Evolutionary conservation across 2,888 invertebrate species (phyloP).

Genomic region (Teleiodes luculella): DNA sequence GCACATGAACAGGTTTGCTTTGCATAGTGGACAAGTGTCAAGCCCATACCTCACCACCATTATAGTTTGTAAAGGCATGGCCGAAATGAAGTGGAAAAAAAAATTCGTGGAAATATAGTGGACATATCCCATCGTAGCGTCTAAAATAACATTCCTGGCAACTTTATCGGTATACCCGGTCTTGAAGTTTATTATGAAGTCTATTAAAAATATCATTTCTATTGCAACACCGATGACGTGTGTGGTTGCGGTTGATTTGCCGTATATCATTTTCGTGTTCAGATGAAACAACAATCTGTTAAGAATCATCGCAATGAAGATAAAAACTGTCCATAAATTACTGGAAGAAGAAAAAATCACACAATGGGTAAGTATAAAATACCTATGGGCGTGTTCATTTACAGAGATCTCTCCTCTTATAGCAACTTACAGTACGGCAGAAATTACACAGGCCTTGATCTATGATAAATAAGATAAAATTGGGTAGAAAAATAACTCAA

Average conservation of each 20-base stretch:
- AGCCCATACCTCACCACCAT: slow-evolving; percentile 33
- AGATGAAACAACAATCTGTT: slow-evolving; percentile 28
- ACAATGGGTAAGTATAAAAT: no score
- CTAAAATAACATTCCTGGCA: slow-evolving; percentile 27
- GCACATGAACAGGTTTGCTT: slow-evolving; percentile 28
- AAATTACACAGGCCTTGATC: no score
- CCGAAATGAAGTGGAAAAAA: slow-evolving; percentile 33
- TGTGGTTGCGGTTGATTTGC: slow-evolving; percentile 1
- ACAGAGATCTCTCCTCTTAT: no score
- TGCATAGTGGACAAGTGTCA: slow-evolving; percentile 28
- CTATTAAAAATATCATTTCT: slow-evolving; percentile 29
- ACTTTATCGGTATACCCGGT: slow-evolving; percentile 32
- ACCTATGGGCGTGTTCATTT: not conserved
- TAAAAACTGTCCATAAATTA: slow-evolving; percentile 31
- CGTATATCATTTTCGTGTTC: slow-evolving; percentile 28
- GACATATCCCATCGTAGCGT: not conserved
- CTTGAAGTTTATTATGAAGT: slow-evolving; percentile 30
- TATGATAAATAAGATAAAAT: no score
- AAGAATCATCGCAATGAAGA: slow-evolving; percentile 24
- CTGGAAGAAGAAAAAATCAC: slow-evolving; percentile 29
- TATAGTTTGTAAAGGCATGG: slow-evolving; percentile 34
- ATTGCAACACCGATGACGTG: slow-evolving; percentile 26
- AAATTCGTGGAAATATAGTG: slow-evolving; percentile 34
- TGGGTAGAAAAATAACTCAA: no score
- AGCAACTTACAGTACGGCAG: no score